Percentiles rank a stretch among this genome's conserved stretches.
These are phyloP conservation scores for Polypterus bichir DNA, from an alignment of 2,113 vertebrate species.

Conservation along the genomic window DNA sequence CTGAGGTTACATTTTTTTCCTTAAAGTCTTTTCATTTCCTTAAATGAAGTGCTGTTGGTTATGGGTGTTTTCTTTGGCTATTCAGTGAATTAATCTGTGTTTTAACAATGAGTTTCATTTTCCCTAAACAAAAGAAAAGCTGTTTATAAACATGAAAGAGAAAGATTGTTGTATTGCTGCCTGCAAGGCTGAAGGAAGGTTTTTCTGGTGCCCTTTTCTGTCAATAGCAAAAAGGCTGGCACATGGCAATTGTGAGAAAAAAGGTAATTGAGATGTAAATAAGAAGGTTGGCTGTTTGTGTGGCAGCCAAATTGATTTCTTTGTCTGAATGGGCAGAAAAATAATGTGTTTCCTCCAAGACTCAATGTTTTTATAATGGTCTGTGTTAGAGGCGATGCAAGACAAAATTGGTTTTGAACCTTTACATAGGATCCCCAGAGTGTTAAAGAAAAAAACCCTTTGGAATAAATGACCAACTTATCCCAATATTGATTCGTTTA, in stretches of 20 bases:
- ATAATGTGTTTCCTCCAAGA: background rate
- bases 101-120: background rate
- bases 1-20: no score
- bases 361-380: slow-evolving; percentile 6
- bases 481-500: no score
- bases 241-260: slow-evolving; percentile 16
- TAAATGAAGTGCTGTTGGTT: no score
- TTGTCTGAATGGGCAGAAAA: slow-evolving; percentile 10
- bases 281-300: slow-evolving; percentile 13
- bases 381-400: slow-evolving; percentile 6
- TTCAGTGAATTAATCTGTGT: background rate
- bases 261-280: slow-evolving; percentile 27
- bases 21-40: no score
- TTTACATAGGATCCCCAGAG: background rate
- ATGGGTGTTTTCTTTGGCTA: no score
- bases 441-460: background rate
- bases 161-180: slow-evolving; percentile 2
- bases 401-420: slow-evolving; percentile 2
- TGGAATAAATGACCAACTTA: background rate
- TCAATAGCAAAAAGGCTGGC: slow-evolving; percentile 6
- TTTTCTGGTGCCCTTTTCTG: slow-evolving; percentile 11
- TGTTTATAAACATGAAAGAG: background rate
- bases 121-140: slow-evolving; percentile 9
- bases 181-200: slow-evolving; percentile 12
- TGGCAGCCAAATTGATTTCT: slow-evolving; percentile 24